phyloP scores from a whole-genome alignment of 2,888 invertebrate species.

The Cyaniris semiargus region DNA sequence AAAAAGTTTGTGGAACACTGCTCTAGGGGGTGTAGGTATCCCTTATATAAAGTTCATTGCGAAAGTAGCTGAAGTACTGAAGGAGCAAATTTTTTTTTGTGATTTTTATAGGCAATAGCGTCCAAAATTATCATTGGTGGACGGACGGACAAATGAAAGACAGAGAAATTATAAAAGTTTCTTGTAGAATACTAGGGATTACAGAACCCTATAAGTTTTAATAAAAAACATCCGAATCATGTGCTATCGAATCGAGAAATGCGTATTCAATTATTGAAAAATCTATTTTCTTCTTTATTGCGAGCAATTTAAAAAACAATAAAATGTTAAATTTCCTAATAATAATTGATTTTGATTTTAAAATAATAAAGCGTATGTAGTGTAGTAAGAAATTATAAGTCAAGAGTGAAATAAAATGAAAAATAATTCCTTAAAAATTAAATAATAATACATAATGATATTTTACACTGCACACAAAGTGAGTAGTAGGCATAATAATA shows the following conservation, averaged over 20 bases:
- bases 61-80: too few relatives aligned
- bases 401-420: not conserved
- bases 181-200: not conserved
- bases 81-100: too few relatives aligned
- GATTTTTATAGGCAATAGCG: too few relatives aligned
- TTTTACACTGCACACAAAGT: not conserved
- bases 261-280: not conserved
- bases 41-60: too few relatives aligned
- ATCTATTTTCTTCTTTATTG: not conserved
- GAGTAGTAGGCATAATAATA: not conserved
- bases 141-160: too few relatives aligned
- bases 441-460: not conserved
- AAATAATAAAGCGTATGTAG: not conserved
- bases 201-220: not conserved
- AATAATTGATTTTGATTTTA: not conserved
- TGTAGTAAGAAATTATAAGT: not conserved
- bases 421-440: not conserved
- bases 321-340: not conserved
- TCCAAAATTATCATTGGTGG: too few relatives aligned
- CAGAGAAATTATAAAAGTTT: not conserved
- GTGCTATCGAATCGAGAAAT: not conserved
- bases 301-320: not conserved
- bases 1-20: too few relatives aligned
- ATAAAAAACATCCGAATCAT: not conserved
- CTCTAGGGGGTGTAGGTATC: too few relatives aligned